Evolutionary conservation across 2,113 vertebrate genomes (phyloP), one percentile per base, ranked within the genome.

Genomic region (Engystomops pustulosus): DNA sequence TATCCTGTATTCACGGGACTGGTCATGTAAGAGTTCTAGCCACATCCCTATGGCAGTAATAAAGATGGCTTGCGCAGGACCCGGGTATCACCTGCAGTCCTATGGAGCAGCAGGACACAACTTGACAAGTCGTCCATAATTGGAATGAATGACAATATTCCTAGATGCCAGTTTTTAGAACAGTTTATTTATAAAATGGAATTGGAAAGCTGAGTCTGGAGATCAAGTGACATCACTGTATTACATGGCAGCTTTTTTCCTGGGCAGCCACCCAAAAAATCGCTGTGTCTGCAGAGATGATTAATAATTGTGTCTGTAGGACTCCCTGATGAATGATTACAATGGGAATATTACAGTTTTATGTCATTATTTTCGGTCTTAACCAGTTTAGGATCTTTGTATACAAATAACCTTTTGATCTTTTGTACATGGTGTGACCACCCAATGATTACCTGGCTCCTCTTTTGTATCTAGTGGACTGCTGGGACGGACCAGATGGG

Each of bases 401-500:
- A 17, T 36, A 67, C 6, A 8, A 20, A 36, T 34, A 36, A 34
- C 32, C 17, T 67, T 67, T 6, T 15, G n/a, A n/a, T 36, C 15
- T 67, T 36, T 67, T 32, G 60, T 14, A 27, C 58, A 62, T 30
- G 2, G 17, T 2, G 3, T 62, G 60, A 34, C 15, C 32, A 20
- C 7, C 4, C 17, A 36, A 3, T 36, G 27, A 32, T 30, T 2
- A 67, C 3, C 27, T 30, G 5, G 7, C 6, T 36, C 30, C 1
- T 45, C 44, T 25, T 86, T n/a, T n/a, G n/a, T n/a, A 62, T 92
- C 25, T 90, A 99, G 98, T 99, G 96, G 98, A 99, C 90, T 99
- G 98, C 92, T 99, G 98, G 98, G 98, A 99, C 0, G 98, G 98
- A 80, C 98, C 98, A 0, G 98, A 99, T 20, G 96, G 95, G 84